A percentile compares a stretch with the other conserved stretches of the same genome.
phyloP scores from a whole-genome alignment of 2,113 vertebrate genomes.

The Festucalex cinctus region DNA sequence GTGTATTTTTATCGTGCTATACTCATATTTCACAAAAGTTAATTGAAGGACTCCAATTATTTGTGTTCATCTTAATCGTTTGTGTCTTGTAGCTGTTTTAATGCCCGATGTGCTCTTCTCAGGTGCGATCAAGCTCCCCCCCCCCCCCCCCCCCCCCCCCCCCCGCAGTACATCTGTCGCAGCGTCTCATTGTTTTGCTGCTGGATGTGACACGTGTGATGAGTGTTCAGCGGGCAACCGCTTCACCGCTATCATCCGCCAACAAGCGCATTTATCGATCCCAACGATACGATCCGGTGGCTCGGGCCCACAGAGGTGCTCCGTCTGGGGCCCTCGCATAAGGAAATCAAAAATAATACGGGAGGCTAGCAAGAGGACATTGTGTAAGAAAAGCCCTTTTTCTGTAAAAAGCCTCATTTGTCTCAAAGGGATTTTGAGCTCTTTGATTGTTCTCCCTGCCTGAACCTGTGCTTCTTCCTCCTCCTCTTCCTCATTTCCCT shows the following conservation, averaged over 20 bases:
- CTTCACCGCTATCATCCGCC: slow-evolving; percentile 62
- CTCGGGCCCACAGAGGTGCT: slow-evolving; percentile 5
- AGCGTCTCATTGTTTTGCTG: slow-evolving; percentile 43
- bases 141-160: too few species aligned
- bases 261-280: slow-evolving; percentile 64
- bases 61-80: neutral
- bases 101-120: neutral
- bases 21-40: neutral
- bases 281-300: slow-evolving; percentile 45
- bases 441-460: slow-evolving; percentile 49
- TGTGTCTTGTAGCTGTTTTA: neutral
- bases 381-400: slow-evolving; percentile 31
- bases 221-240: slow-evolving; percentile 50
- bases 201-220: slow-evolving; percentile 46
- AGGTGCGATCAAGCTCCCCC: neutral
- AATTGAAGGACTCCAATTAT: neutral
- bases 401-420: slow-evolving; percentile 48
- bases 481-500: slow-evolving; percentile 18
- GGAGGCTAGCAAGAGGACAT: slow-evolving; percentile 59
- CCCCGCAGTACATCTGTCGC: slow-evolving; percentile 37
- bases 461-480: slow-evolving; percentile 27
- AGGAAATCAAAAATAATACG: slow-evolving; percentile 31
- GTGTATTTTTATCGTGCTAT: too few species aligned
- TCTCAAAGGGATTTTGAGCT: slow-evolving; percentile 42
- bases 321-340: neutral